A percentile compares a stretch with the other conserved stretches of the same genome.
Conservation (phyloP, 2,113 vertebrate species). For the Hippoglossus stenolepis region DNA sequence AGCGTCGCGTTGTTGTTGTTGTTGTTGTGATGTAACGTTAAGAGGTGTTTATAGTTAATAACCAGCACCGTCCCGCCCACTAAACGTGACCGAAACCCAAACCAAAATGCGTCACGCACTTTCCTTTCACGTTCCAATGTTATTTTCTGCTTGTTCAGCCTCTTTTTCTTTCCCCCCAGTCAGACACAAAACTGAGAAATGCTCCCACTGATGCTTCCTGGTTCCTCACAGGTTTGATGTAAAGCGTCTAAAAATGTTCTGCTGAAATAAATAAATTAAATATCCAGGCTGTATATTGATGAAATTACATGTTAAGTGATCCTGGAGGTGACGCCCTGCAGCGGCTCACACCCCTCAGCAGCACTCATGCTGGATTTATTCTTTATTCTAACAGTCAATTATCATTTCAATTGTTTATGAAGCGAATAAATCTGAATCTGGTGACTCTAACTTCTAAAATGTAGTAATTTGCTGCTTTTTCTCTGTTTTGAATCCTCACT, state of each 20-base stretch:
- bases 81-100: slow-evolving; percentile 58
- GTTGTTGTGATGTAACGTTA: slow-evolving; percentile 19
- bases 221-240: neutral
- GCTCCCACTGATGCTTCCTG: neutral
- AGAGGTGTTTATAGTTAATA: slow-evolving; percentile 38
- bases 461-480: neutral
- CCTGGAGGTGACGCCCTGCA: slow-evolving; percentile 61
- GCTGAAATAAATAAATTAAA: neutral
- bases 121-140: slow-evolving; percentile 30
- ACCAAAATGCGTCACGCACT: slow-evolving; percentile 74
- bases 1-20: neutral
- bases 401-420: neutral
- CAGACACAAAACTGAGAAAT: neutral
- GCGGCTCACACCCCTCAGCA: slow-evolving; percentile 43
- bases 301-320: neutral
- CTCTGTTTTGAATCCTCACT: neutral
- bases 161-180: neutral
- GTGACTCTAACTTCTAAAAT: neutral
- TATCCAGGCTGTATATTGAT: neutral
- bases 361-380: too few relatives aligned
- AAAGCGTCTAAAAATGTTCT: neutral
- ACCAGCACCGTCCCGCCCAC: slow-evolving; percentile 69
- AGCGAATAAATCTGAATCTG: neutral
- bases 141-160: neutral
- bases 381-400: neutral